phyloP scores from a whole-genome alignment of 2,888 invertebrate genomes.

The Oscheius myriophilus region DNA sequence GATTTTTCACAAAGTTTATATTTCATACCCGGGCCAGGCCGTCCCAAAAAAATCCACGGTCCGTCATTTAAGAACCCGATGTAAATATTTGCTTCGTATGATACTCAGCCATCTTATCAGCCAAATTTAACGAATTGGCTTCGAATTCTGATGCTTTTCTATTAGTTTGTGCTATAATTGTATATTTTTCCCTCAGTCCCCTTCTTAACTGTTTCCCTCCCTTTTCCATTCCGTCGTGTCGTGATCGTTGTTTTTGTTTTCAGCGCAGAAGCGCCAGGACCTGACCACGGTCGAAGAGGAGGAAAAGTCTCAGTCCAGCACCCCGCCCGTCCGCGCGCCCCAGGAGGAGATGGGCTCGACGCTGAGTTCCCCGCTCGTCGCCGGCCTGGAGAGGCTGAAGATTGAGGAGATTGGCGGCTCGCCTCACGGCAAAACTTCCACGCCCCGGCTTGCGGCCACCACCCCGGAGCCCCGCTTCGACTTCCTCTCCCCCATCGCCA shows the following conservation, averaged over 20 bases:
- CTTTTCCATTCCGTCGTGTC: background rate
- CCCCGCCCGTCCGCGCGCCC: background rate
- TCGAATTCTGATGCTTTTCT: no score
- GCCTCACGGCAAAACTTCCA: no score
- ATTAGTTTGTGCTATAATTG: background rate
- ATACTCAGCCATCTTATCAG: no score
- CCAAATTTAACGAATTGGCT: no score
- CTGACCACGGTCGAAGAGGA: slow-evolving; percentile 17
- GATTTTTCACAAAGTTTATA: no score
- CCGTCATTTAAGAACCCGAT: no score
- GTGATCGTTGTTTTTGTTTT: slow-evolving; percentile 21
- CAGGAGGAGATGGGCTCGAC: background rate
- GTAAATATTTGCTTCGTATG: no score
- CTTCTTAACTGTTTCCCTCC: background rate
- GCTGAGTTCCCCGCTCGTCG: background rate
- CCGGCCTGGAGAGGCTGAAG: background rate
- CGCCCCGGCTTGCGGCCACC: no score
- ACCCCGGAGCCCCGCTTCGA: background rate
- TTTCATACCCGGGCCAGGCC: no score
- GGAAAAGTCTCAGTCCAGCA: slow-evolving; percentile 10
- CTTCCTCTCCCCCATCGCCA: background rate
- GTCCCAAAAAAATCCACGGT: no score
- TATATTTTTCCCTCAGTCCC: background rate
- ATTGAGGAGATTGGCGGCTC: background rate
- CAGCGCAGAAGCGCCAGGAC: slow-evolving; percentile 11